Evolutionary conservation across 2,113 vertebrate genomes (phyloP), one percentile per base, ranked within the genome.

Genomic region (Sakesphorus luctuosus): DNA sequence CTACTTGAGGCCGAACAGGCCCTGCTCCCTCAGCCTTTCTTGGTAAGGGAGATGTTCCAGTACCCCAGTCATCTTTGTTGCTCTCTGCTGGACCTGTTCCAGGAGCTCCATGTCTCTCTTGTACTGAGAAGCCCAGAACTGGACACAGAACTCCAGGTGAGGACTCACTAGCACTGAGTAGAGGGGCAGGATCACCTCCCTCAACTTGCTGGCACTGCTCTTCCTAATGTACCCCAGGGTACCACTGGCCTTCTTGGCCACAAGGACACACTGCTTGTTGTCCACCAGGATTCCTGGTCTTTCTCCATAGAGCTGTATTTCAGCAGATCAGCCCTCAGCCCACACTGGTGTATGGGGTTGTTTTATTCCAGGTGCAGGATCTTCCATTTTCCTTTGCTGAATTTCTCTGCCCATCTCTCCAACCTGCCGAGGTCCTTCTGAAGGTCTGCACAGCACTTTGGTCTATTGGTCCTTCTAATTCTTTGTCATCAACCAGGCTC

Each of bases 81-180:
- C 18, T 10, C 3, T 53, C 28, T 38, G 7, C 33, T 46, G 38
- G 18, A 38, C 10, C 26, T n/a, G 23, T 1, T 1, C 38, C 26
- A 24, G 28, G 14, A 62, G 23, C 2, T 38, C 19, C 24, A 13
- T 25, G 29, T 35, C 28, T 46, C 8, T 38, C 55, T 38, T 62
- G 38, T 26, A 25, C 58, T 61, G 14, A 25, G 21, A 18, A 38
- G 38, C 12, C 3, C 38, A 53, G 14, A 58, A 7, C 10, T 29
- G 12, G 12, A 23, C 55, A 52, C 18, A 28, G 47, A 7, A 20
- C 8, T 17, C 16, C 24, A 31, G 23, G 1, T 7, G 5, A 28
- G 28, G 33, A 5, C 18, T 7, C 8, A 5, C 2, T 4, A 78
- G 28, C 6, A 1, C 7, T 15, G 2, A 36, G 5, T 5, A 18